These are phyloP conservation scores for Bettongia penicillata DNA, from an alignment of 2,113 vertebrate species.

Conservation along the genomic window DNA sequence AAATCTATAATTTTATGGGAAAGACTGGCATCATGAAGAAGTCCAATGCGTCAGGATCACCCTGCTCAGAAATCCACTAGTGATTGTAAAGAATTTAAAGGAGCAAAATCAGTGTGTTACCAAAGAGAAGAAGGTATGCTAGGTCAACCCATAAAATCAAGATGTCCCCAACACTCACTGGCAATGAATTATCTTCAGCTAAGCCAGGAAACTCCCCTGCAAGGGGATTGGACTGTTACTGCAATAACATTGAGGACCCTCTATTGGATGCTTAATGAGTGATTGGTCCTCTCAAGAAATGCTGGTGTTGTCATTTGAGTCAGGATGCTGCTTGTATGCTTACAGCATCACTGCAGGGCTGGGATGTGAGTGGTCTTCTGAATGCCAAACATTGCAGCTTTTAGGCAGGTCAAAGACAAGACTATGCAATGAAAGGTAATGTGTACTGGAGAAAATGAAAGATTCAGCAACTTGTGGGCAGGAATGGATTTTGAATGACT, in stretches of 20 bases:
- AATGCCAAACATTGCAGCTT: constrained; percentile 39
- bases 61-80: constrained; percentile 10
- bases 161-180: constrained; percentile 19
- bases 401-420: constrained; percentile 51
- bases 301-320: neutral
- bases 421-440: constrained; percentile 48
- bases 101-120: constrained; percentile 8
- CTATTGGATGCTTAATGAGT: neutral
- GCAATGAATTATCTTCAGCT: neutral
- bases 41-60: neutral
- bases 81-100: constrained; percentile 16
- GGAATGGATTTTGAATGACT: constrained; percentile 59
- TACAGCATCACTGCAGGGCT: too few species aligned
- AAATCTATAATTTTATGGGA: neutral
- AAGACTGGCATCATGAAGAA: neutral
- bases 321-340: neutral
- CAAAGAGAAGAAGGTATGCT: neutral
- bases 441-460: constrained; percentile 63
- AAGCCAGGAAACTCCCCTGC: neutral
- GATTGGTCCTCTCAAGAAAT: neutral
- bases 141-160: constrained; percentile 4
- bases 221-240: neutral
- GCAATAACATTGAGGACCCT: neutral
- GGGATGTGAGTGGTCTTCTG: neutral
- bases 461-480: constrained; percentile 65